phyloP scores from a whole-genome alignment of 2,888 invertebrate species.

The Cotesia congregata region DNA sequence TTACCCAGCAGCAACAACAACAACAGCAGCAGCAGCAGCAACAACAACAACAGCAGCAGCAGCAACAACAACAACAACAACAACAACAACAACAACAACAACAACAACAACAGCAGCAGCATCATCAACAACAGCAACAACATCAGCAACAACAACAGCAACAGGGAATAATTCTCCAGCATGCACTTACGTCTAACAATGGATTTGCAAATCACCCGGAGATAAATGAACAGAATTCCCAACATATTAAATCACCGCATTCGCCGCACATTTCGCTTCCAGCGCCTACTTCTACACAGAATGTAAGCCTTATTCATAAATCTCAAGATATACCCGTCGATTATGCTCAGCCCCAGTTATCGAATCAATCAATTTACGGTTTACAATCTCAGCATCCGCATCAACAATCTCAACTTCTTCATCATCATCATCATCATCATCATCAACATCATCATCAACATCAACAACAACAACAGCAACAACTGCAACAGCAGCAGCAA shows the following conservation, averaged over 20 bases:
- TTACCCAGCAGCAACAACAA: conserved; percentile 64
- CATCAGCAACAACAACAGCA: conserved; percentile 59
- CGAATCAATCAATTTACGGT: conserved; percentile 32
- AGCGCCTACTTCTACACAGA: conserved; percentile 57
- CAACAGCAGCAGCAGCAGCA: conserved; percentile 58
- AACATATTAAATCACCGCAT: conserved; percentile 59
- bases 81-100: conserved; percentile 61
- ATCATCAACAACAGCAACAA: conserved; percentile 63
- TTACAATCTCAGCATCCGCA: conserved; percentile 40
- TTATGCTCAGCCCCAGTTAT: conserved; percentile 59
- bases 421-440: not conserved
- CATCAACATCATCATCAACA: not conserved
- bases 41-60: conserved; percentile 60
- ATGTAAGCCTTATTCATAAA: conserved; percentile 60
- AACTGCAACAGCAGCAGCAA: conserved; percentile 44
- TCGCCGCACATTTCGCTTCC: conserved; percentile 61
- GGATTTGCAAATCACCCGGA: conserved; percentile 62
- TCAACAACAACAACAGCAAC: conserved; percentile 46
- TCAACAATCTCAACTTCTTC: conserved; percentile 51
- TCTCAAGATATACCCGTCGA: conserved; percentile 63
- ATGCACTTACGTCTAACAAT: conserved; percentile 69
- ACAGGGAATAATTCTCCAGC: conserved; percentile 70
- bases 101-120: conserved; percentile 61
- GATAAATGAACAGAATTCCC: conserved; percentile 58
- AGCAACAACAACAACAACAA: conserved; percentile 63